These are phyloP conservation scores for Hemiscyllium ocellatum DNA, from an alignment of 2,113 vertebrate genomes.

Conservation along the genomic window DNA sequence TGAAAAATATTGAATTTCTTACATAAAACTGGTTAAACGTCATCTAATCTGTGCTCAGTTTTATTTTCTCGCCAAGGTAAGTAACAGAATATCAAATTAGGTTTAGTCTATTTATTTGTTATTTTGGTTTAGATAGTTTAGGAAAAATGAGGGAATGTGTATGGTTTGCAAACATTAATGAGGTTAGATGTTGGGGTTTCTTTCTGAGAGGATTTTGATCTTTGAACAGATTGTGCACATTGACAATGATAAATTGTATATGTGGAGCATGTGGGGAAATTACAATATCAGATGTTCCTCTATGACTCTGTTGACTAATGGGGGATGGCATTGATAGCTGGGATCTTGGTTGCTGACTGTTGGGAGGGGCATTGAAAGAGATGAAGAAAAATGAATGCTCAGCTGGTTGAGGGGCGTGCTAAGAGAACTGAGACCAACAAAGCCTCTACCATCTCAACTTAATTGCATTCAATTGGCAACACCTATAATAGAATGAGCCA, in stretches of 20 bases:
- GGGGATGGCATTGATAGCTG: too few species aligned
- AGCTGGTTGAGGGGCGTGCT: background rate
- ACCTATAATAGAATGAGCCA: background rate
- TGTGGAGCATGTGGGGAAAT: too few species aligned
- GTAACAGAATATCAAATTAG: background rate
- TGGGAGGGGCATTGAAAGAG: background rate
- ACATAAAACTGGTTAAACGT: background rate
- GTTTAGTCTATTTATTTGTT: background rate
- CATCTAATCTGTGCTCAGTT: background rate
- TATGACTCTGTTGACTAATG: too few species aligned
- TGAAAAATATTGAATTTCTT: background rate
- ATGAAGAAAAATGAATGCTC: background rate
- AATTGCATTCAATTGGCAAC: background rate
- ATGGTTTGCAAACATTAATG: background rate
- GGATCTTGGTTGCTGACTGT: background rate
- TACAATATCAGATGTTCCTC: too few species aligned
- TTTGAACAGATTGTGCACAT: background rate
- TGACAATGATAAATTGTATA: background rate
- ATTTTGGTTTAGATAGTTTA: background rate
- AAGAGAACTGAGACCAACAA: background rate
- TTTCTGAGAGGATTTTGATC: background rate
- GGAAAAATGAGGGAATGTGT: background rate
- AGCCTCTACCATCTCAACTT: too few species aligned
- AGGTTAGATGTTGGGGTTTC: background rate
- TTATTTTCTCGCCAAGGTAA: background rate